Evolutionary conservation across 2,888 invertebrate genomes (phyloP).

Genomic region (Flexamia atlantica): DNA sequence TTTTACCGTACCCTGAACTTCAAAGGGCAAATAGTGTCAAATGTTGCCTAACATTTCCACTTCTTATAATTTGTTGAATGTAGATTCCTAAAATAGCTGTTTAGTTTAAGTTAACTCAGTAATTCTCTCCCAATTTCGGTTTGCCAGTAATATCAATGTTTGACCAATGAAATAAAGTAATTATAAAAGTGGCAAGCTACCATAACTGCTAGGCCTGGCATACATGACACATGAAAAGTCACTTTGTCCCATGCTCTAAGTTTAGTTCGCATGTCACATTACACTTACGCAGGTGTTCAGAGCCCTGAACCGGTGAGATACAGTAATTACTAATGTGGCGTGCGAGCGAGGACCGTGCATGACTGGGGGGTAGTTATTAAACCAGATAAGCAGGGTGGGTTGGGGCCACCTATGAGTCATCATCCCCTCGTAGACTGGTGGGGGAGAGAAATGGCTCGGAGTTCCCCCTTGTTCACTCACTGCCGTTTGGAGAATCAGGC

Average conservation of each 20-base stretch:
- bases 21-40: too few relatives aligned
- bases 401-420: conserved; percentile 9
- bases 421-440: not conserved
- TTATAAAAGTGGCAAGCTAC: too few relatives aligned
- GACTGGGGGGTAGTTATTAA: conserved; percentile 30
- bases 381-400: conserved; percentile 5
- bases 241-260: not conserved
- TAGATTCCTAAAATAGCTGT: too few relatives aligned
- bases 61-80: too few relatives aligned
- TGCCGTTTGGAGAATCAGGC: not conserved
- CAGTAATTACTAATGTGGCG: conserved; percentile 23
- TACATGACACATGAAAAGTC: too few relatives aligned
- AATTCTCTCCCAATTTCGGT: too few relatives aligned
- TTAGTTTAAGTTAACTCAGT: too few relatives aligned
- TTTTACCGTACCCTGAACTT: too few relatives aligned
- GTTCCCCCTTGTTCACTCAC: conserved; percentile 14
- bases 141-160: too few relatives aligned
- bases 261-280: not conserved
- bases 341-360: conserved; percentile 8
- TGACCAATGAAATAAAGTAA: too few relatives aligned
- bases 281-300: not conserved
- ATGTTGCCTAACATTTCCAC: too few relatives aligned
- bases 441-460: not conserved
- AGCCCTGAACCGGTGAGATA: not conserved
- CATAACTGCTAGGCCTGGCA: too few relatives aligned